Evolutionary conservation across 2,113 vertebrate species (phyloP).

Genomic region (Barnardius zonarius): DNA sequence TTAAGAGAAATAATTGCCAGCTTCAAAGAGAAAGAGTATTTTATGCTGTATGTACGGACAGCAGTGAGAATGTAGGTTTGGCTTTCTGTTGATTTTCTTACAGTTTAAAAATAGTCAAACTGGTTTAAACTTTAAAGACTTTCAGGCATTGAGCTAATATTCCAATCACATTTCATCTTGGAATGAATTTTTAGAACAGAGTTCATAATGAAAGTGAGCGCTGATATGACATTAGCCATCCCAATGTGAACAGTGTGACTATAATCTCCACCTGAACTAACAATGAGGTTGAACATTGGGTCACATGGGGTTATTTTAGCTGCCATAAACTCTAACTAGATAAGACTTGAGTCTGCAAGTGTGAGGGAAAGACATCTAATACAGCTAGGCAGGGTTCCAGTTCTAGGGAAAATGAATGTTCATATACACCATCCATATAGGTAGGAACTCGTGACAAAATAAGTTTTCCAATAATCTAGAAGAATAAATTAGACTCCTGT

Average conservation of each 20-base stretch:
- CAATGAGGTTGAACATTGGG: not conserved
- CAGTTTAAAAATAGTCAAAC: not conserved
- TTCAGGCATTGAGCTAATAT: not conserved
- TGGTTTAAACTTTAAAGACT: not conserved
- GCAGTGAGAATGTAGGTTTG: not conserved
- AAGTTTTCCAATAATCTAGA: not conserved
- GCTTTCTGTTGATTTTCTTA: not conserved
- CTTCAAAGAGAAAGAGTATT: not conserved
- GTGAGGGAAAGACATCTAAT: not conserved
- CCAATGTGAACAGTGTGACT: not conserved
- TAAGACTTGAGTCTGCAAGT: not conserved
- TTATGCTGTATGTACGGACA: not conserved
- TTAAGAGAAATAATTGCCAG: not conserved
- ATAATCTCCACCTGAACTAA: not conserved
- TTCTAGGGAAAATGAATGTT: not conserved
- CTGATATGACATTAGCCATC: not conserved
- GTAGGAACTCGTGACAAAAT: not conserved
- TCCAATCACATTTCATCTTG: not conserved
- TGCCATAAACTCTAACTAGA: not conserved
- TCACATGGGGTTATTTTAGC: not conserved
- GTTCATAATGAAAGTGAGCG: not conserved
- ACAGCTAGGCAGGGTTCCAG: not conserved
- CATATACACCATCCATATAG: not conserved
- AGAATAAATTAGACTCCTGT: not conserved
- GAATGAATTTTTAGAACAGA: not conserved